These are phyloP conservation scores for Pseudachorutes palmiensis DNA, from an alignment of 1,140 invertebrate species.

Conservation along the genomic window DNA sequence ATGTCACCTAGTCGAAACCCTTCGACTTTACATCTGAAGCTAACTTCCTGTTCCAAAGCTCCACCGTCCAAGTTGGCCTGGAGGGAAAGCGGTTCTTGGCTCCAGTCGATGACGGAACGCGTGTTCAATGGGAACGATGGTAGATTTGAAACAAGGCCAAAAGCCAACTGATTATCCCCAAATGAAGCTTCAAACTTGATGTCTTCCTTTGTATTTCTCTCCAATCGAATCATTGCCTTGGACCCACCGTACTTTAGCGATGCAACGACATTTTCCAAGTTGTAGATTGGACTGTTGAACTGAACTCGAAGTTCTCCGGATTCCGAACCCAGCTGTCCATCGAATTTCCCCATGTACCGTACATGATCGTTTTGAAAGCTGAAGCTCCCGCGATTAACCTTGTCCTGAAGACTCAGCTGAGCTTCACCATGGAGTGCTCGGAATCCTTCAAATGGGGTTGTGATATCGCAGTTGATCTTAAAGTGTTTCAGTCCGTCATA, in stretches of 20 bases:
- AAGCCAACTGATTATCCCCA: background rate
- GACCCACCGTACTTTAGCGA: conserved; percentile 1
- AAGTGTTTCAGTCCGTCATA: conserved; percentile 11
- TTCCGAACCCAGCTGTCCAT: conserved; percentile 12
- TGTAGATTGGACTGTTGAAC: conserved; percentile 31
- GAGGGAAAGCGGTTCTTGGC: background rate
- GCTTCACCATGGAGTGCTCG: conserved; percentile 24
- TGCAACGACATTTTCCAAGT: conserved; percentile 24
- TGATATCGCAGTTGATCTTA: conserved; percentile 24
- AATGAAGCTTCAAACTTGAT: conserved; percentile 3
- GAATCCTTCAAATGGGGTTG: conserved; percentile 38
- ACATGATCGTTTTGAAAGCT: conserved; percentile 36
- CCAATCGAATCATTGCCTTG: background rate
- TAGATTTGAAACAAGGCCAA: conserved; percentile 14
- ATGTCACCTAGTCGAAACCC: conserved; percentile 21
- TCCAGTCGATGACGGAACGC: background rate
- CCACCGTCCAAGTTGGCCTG: background rate
- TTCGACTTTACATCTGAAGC: conserved; percentile 9
- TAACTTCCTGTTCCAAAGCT: conserved; percentile 1
- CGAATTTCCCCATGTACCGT: conserved; percentile 29
- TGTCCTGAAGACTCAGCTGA: background rate
- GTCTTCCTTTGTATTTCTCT: conserved; percentile 25
- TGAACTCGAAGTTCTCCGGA: conserved; percentile 16
- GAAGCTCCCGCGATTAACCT: conserved; percentile 20
- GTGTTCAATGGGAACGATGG: conserved; percentile 8